A percentile compares a stretch with the other conserved stretches of the same genome.
These are phyloP conservation scores for Artemisiospiza belli DNA, from an alignment of 2,113 vertebrate genomes.

Conservation along the genomic window DNA sequence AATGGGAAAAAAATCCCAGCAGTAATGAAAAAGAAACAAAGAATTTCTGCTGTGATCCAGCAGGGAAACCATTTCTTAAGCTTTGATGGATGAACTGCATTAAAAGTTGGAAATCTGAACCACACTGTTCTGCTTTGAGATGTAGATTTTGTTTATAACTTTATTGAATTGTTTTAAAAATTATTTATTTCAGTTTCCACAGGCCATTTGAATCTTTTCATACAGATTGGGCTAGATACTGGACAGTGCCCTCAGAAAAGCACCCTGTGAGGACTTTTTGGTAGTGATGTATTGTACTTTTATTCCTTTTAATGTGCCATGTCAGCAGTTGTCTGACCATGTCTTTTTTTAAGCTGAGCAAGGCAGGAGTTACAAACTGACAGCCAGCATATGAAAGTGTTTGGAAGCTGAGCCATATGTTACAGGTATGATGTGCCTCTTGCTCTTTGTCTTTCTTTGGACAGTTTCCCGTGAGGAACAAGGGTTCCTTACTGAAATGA, in stretches of 20 bases:
- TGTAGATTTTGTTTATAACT: background rate
- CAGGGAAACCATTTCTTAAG: background rate
- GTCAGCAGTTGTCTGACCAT: background rate
- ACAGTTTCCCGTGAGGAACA: background rate
- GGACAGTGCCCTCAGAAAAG: background rate
- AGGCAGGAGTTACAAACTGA: background rate
- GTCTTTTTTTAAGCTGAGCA: background rate
- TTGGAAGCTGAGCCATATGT: background rate
- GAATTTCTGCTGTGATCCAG: background rate
- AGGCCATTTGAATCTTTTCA: background rate
- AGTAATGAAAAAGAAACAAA: background rate
- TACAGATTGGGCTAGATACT: background rate
- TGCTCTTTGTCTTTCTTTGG: background rate
- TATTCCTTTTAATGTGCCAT: background rate
- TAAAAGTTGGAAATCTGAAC: background rate
- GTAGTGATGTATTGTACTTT: background rate
- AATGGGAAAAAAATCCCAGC: background rate
- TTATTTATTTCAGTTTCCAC: background rate
- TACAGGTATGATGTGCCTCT: background rate
- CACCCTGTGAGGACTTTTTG: background rate
- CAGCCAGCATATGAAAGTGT: background rate
- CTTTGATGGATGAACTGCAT: background rate
- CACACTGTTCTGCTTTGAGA: background rate
- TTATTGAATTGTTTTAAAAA: background rate
- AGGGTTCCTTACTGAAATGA: background rate